phyloP scores from a whole-genome alignment of 2,113 vertebrate species.

The Semicossyphus pulcher region DNA sequence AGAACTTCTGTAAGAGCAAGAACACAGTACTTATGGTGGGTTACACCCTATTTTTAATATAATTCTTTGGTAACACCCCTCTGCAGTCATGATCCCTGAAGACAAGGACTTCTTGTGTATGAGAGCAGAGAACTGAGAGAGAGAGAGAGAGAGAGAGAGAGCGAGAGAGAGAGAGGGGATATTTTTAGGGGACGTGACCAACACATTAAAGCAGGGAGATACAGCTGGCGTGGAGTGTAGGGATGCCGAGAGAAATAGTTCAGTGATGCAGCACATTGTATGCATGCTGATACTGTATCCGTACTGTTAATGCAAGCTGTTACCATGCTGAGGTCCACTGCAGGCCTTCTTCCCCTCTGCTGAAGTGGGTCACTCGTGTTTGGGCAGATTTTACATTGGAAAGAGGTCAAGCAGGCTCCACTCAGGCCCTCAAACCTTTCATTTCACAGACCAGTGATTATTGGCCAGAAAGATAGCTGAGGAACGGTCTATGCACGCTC shows the following conservation, averaged over 20 bases:
- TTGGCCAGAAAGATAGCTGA: slow-evolving; percentile 26
- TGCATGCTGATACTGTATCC: slow-evolving; percentile 35
- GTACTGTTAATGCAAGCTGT: slow-evolving; percentile 23
- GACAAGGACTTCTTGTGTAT: slow-evolving; percentile 62
- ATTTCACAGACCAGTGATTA: slow-evolving; percentile 49
- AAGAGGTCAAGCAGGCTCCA: slow-evolving; percentile 31
- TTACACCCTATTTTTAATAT: slow-evolving; percentile 52
- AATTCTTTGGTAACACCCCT: slow-evolving; percentile 65
- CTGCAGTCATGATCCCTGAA: slow-evolving; percentile 50
- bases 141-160: neutral
- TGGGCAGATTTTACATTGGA: slow-evolving; percentile 6
- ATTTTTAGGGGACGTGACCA: slow-evolving; percentile 63
- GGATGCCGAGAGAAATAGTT: slow-evolving; percentile 62
- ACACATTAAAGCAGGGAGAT: slow-evolving; percentile 47
- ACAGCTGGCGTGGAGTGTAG: slow-evolving; percentile 42
- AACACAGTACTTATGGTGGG: slow-evolving; percentile 27
- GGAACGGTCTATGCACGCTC: slow-evolving; percentile 12
- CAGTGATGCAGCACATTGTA: slow-evolving; percentile 58
- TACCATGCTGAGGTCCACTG: slow-evolving; percentile 26
- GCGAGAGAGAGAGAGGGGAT: slow-evolving; percentile 16
- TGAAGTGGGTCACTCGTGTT: slow-evolving; percentile 31
- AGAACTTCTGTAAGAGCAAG: slow-evolving; percentile 25
- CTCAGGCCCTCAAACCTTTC: slow-evolving; percentile 41
- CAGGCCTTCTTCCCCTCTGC: neutral
- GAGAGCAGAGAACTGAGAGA: slow-evolving; percentile 14